Evolutionary conservation across 1,140 invertebrate species (phyloP), one percentile per base, ranked within the genome.

Genomic region (Cepaea nemoralis): DNA sequence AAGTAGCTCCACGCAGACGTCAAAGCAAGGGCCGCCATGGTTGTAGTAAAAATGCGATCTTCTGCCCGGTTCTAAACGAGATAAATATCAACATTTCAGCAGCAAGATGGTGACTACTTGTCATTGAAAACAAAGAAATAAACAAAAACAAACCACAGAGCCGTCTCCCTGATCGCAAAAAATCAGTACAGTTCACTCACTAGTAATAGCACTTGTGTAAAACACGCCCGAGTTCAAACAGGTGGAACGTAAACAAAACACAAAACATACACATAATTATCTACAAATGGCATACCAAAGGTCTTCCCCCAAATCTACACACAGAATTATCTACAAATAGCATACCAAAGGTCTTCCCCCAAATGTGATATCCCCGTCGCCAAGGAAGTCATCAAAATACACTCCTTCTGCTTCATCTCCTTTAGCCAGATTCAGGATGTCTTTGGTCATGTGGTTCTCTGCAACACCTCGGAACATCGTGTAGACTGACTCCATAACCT

Each of bases 371-470:
- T 91, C 90, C 35, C 84, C 85, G 55, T 90, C 83, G 0, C 90
- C 90, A 31, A 91, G 85, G 55, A 91, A 91, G 69, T 90, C 87
- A 73, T 90, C 87, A 80, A 86, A 89, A 80, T 87, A 89, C 27
- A 85, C 59, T 24, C 69, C 80, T 3, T 83, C 83, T 19, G 37
- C 19, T 2, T 40, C 67, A 35, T 83, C 76, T 37, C 10, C 10
- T 31, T 82, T 63, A n/a, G 83, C 55, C 35, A 81, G 74, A 35
- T 0, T 35, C 35, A 81, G 37, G 35, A 87, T 82, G 39, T 63
- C 82, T 0, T 67, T 1, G 16, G 83, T 88, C 77, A 84, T 83
- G 37, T 80, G 45, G 1, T 71, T 37, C 73, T 81, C 80, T 78
- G 82, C 45, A 14, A 80, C 83, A 19, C 67, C 39, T 19, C 45